Evolutionary conservation across 2,797 vertebrate species (phyloP).

Genomic region (Delichon dasypus): DNA sequence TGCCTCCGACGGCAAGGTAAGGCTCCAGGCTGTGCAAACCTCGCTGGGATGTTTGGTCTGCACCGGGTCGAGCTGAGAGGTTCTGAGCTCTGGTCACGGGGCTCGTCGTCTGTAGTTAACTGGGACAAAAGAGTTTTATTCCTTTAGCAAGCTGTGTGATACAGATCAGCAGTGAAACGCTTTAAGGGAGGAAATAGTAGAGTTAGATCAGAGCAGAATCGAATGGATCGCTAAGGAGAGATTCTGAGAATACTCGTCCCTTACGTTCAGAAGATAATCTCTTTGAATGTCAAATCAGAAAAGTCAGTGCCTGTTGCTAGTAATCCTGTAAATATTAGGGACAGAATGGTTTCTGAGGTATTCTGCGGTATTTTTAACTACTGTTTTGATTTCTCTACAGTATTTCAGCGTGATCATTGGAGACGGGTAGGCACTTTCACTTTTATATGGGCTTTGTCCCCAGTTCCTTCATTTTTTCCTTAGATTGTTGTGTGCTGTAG

Average conservation of each 20-base stretch:
- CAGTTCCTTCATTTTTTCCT: neutral
- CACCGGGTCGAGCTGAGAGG: neutral
- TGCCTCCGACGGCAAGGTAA: constrained; percentile 93
- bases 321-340: neutral
- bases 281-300: neutral
- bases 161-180: neutral
- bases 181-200: neutral
- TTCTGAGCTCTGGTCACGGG: neutral
- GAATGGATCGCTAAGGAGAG: neutral
- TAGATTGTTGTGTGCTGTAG: constrained; percentile 2
- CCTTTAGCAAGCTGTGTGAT: neutral
- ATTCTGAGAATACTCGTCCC: neutral
- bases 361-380: neutral
- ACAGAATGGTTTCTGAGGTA: neutral
- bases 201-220: neutral
- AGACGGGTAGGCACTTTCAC: constrained; percentile 46
- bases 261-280: neutral
- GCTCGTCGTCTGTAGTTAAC: rapidly evolving
- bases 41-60: rapidly evolving
- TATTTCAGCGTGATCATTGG: constrained; percentile 50
- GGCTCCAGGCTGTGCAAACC: neutral
- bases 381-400: constrained; percentile 53
- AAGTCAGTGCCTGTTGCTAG: neutral
- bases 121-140: neutral
- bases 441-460: constrained; percentile 13